Evolutionary conservation across 2,797 vertebrate species (phyloP), one percentile per base, ranked within the genome.

Genomic region (Macroramphosus scolopax): DNA sequence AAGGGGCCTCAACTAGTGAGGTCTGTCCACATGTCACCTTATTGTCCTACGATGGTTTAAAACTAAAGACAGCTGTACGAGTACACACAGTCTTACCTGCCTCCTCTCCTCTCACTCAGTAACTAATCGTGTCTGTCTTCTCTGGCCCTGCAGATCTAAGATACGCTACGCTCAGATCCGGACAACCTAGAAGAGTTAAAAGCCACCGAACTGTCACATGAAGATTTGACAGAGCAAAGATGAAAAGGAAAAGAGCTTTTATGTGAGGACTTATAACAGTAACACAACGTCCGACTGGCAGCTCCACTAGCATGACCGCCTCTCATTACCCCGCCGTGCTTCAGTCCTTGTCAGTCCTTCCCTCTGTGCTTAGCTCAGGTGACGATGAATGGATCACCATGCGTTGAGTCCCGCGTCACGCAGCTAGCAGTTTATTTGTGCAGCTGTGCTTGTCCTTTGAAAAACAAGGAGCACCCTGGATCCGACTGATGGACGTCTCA

Each of bases 91-190:
- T n/a, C n/a, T n/a, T n/a, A n/a, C n/a, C n/a, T n/a, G n/a, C n/a
- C n/a, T n/a, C n/a, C n/a, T n/a, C 2, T 25, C 1, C 17, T 17
- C 13, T 6, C n/a, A 3, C 29, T 29, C 16, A 2, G 1, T 49
- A 20, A 32, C 8, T 15, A 14, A 39, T 12, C 9, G 2, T 35
- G 26, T 18, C 30, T 15, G 16, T 35, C 32, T 38, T 5, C 16
- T 63, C 36, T 26, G 31, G 22, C 32, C 66, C 46, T 56, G 38
- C 44, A 92, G 90, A 63, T 44, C 83, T 11, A 92, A 90, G 71
- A 58, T 58, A 0, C 89, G 89, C 51, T 80, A 84, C 12, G 84
- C 82, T 53, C 89, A 86, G 40, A 66, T 85, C 43, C 81, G 86
- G 43, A 87, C 87, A 2, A 89, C 86, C 2, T 85, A 72, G 55